Base-by-base conservation (phyloP, 2,797 vertebrate genomes). In the Dermochelys coriacea region DNA sequence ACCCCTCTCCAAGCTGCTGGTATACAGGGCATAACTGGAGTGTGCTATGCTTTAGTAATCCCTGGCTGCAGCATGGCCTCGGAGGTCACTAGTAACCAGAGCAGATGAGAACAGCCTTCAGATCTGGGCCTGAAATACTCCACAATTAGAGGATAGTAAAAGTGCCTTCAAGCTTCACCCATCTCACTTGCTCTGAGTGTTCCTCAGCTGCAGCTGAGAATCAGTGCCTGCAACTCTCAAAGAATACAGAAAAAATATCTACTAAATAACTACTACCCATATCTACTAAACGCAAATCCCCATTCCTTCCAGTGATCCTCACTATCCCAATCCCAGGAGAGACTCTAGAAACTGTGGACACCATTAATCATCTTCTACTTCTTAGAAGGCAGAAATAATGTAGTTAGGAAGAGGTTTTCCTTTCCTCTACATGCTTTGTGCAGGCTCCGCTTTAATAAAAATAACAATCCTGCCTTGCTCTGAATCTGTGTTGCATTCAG, bases 381-480 rank as follows among this genome's bases (percentile, higher is more conserved):
- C 25, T 55, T 41, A 41, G 51, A 54, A 27, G 8, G n/a, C 51
- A 55, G 78, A 37, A 68, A 68, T 68, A 68, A 3, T 5, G 0
- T 47, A 50, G 55, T 14, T 85, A 45, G 14, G 7, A 41, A 2
- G 4, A 2, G 0, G 6, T 14, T 4, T 4, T 25, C 5, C 89
- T 27, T 1, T 84, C 82, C 37, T 78, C 82, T 0, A 0, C 5
- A 0, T 1, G 15, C 5, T 0, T 45, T 19, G 71, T n/a, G 6
- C 19, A 51, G 83, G 64, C 59, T 88, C 29, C 25, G 0, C 29
- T 77, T 34, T 2, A 2, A 29, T 57, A 23, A 12, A 15, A 10
- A 11, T 6, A 31, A 2, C 47, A 16, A 68, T 14, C 68, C 31
- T 55, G 5, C 19, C 19, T n/a, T 6, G 25, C 57, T 7, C n/a